phyloP scores from a whole-genome alignment of 2,888 invertebrate genomes.

The Thymelicus acteon region DNA sequence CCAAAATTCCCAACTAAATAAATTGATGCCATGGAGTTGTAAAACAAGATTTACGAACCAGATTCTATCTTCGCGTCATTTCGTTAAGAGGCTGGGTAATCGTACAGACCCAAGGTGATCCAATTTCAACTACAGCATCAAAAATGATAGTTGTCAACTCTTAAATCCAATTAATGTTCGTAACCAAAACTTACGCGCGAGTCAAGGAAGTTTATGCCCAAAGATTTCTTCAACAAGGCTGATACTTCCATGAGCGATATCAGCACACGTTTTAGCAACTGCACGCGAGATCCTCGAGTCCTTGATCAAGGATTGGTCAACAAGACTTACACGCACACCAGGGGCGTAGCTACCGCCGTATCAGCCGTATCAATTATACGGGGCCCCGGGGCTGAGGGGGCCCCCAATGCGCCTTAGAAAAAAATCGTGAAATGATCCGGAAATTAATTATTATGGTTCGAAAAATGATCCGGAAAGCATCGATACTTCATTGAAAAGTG shows the following conservation, averaged over 20 bases:
- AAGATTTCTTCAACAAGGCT: slow-evolving; percentile 21
- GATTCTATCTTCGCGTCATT: slow-evolving; percentile 29
- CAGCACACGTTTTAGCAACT: slow-evolving; percentile 26
- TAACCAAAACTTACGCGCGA: background rate
- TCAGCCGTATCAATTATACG: too few relatives aligned
- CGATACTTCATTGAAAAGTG: too few relatives aligned
- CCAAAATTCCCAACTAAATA: background rate
- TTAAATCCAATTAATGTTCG: slow-evolving; percentile 50
- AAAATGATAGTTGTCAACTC: slow-evolving; percentile 45
- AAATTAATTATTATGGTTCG: too few relatives aligned
- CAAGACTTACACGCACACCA: slow-evolving; percentile 43
- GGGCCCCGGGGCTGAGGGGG: too few relatives aligned
- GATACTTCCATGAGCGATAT: slow-evolving; percentile 30
- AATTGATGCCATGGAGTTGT: background rate
- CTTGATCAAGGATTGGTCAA: slow-evolving; percentile 48
- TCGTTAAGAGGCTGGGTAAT: slow-evolving; percentile 22
- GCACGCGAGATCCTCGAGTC: slow-evolving; percentile 49
- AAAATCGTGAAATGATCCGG: too few relatives aligned
- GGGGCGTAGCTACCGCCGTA: too few relatives aligned
- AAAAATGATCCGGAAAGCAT: too few relatives aligned
- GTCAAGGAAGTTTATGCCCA: slow-evolving; percentile 35
- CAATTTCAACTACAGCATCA: slow-evolving; percentile 34
- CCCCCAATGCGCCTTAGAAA: too few relatives aligned
- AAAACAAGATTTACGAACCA: slow-evolving; percentile 15
- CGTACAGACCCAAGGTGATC: slow-evolving; percentile 39